Conservation (phyloP, 2,888 invertebrate genomes). For the Xanthia icteritia region DNA sequence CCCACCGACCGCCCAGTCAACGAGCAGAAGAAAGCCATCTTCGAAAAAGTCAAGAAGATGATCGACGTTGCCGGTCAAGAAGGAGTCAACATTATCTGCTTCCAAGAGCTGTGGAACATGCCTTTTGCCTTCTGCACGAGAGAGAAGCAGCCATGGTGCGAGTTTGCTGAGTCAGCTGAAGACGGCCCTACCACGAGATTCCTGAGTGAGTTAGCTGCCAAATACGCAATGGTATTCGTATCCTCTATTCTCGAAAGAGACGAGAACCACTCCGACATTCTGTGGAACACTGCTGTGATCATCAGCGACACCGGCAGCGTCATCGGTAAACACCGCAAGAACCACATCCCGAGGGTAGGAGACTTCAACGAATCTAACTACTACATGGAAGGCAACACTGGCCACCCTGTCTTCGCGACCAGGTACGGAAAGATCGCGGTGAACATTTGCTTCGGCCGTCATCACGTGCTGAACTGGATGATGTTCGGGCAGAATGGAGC, state of each 20-base stretch:
- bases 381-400: slow-evolving; percentile 98
- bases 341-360: slow-evolving; percentile 99
- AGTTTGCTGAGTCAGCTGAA: slow-evolving; percentile 98
- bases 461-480: slow-evolving; percentile 99
- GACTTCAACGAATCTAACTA: slow-evolving; percentile 99
- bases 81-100: slow-evolving; percentile 97
- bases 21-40: slow-evolving; percentile 95
- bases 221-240: slow-evolving; percentile 98
- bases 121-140: slow-evolving; percentile 99
- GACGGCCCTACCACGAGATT: slow-evolving; percentile 96
- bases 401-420: slow-evolving; percentile 98
- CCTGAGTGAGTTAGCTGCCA: slow-evolving; percentile 94
- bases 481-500: slow-evolving; percentile 99
- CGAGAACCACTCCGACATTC: slow-evolving; percentile 94
- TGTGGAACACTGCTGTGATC: slow-evolving; percentile 99
- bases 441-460: slow-evolving; percentile 99
- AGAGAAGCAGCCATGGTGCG: slow-evolving; percentile 99
- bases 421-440: slow-evolving; percentile 97
- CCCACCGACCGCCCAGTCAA: slow-evolving; percentile 94
- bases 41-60: slow-evolving; percentile 94
- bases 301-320: slow-evolving; percentile 97
- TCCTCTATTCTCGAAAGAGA: slow-evolving; percentile 99
- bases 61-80: slow-evolving; percentile 95
- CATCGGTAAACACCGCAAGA: slow-evolving; percentile 99
- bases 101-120: slow-evolving; percentile 99